Evolutionary conservation across 2,888 invertebrate genomes (phyloP).

Genomic region (Himalopsyche anomala): DNA sequence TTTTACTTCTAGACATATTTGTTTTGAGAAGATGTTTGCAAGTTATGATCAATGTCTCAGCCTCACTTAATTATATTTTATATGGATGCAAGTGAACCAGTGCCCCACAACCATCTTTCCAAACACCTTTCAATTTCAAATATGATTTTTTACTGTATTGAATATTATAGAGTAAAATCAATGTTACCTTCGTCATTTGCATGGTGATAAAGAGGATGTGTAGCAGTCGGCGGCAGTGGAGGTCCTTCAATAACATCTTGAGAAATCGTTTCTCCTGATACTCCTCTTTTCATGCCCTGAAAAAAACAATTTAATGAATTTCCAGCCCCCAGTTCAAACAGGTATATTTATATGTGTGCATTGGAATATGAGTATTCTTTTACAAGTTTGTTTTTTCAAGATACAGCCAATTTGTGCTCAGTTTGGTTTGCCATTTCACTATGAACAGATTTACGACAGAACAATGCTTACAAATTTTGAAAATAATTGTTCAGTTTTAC

Average conservation of each 20-base stretch:
- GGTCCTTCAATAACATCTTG: conserved; percentile 72
- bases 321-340: background rate
- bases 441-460: no score
- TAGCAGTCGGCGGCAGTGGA: conserved; percentile 82
- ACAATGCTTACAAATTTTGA: no score
- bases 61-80: background rate
- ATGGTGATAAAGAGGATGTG: conserved; percentile 78
- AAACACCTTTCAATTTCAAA: background rate
- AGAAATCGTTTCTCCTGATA: conserved; percentile 61
- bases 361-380: no score
- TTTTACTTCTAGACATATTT: no score
- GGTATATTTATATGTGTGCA: no score
- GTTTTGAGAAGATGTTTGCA: no score
- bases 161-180: no score
- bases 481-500: no score
- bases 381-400: no score
- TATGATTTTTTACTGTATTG: background rate
- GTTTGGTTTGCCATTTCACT: no score
- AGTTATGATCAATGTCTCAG: no score
- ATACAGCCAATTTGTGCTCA: no score
- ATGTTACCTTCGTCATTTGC: conserved; percentile 59
- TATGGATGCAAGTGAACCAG: background rate
- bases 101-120: background rate
- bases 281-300: conserved; percentile 66
- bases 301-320: conserved; percentile 46